Evolutionary conservation across 2,888 invertebrate species (phyloP).

Genomic region (Erpobdella octoculata): DNA sequence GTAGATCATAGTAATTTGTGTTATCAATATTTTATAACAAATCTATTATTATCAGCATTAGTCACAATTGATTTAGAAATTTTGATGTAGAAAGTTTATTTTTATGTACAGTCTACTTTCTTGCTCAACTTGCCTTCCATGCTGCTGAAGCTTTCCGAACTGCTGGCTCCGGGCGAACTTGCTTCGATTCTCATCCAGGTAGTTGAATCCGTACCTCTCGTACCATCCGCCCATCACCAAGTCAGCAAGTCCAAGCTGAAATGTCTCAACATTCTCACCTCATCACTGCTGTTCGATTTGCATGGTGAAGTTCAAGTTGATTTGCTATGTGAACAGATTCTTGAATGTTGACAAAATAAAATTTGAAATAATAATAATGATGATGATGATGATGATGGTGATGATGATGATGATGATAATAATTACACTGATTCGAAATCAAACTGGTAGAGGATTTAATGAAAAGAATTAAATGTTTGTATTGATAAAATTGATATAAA

Average conservation of each 20-base stretch:
- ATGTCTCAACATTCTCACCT: slow-evolving; percentile 72
- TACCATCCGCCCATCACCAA: slow-evolving; percentile 63
- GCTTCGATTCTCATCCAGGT: slow-evolving; percentile 45
- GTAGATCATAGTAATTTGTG: too few species aligned
- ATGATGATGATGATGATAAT: not conserved
- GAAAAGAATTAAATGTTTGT: not conserved
- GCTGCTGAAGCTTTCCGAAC: slow-evolving; percentile 8
- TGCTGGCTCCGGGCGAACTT: not conserved
- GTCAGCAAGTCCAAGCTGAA: slow-evolving; percentile 67
- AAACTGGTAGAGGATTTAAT: not conserved
- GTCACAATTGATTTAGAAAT: not conserved
- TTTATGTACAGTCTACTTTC: slow-evolving; percentile 10
- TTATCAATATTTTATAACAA: not conserved
- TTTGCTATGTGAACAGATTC: not conserved
- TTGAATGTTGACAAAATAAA: too few species aligned
- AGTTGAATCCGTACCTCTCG: slow-evolving; percentile 67
- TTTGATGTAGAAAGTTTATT: not conserved
- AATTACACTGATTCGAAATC: not conserved
- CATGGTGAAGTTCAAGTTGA: slow-evolving; percentile 56
- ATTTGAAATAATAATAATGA: not conserved
- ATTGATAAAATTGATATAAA: too few species aligned
- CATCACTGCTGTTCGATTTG: slow-evolving; percentile 66
- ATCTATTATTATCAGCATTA: not conserved
- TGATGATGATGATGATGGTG: not conserved
- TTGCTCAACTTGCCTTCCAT: slow-evolving; percentile 17